Base-by-base conservation (phyloP, 2,888 invertebrate species). In the Horisme vitalbata region DNA sequence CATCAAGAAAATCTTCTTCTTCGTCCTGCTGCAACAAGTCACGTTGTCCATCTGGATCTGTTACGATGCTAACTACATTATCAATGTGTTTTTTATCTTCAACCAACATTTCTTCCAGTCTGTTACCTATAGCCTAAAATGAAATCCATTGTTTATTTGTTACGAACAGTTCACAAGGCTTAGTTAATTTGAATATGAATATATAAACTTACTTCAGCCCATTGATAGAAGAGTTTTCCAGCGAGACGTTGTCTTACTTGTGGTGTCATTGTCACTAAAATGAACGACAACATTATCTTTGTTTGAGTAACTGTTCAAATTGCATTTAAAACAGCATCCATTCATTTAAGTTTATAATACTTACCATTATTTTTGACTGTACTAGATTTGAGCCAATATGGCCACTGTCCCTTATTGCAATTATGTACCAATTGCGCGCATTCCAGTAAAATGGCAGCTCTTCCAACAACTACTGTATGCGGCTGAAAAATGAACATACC, bases 351-450 rank as follows among this genome's bases (percentile, higher is more conserved):
- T 2, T 5, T 4, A 21, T 4, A 14, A 23, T 3, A 51, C 68
- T 69, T 62, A 87, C 88, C 72, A 21, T 80, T 72, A 52, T 75
- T 79, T 70, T 89, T 89, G 5, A 78, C 74, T 2, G 78, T 69
- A 57, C 95, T 96, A 5, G 96, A 93, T 80, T 97, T 97, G 93
- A 99, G 96, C 99, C 99, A 99, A 41, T 95, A 93, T 0, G 99
- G 99, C 99, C 99, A 99, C 63, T 98, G 97, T 0, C 99, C 99
- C 73, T 97, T 96, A 79, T 99, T 99, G 80, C 99, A 99, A 58
- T 97, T 94, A 73, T 99, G 98, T 1, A 99, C 99, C 63, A 99
- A 95, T 76, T 98, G 95, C 0, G 98, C 95, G 78, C 99, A 99
- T 82, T 99, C 99, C 50, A 99, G 81, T 4, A 99, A 85, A 39